Evolutionary conservation across 2,797 vertebrate genomes (phyloP).

Genomic region (Darevskia mixta): DNA sequence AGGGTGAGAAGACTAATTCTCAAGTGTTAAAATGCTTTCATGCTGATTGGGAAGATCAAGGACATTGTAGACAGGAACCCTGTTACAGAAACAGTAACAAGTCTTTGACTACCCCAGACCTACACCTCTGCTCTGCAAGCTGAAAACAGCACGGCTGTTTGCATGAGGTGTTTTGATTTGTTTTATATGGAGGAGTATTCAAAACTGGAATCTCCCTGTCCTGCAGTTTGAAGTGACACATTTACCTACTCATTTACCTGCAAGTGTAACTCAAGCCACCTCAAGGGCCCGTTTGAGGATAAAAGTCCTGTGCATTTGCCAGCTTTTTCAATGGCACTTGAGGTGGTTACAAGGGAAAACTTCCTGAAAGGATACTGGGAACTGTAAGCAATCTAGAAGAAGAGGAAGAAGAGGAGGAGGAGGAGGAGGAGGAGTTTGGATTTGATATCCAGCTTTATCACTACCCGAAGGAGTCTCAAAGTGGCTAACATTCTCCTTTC

Average conservation of each 20-base stretch:
- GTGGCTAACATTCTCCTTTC: no score
- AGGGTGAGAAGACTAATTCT: no score
- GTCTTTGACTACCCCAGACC: no score
- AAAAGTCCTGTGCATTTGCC: no score
- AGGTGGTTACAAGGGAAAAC: neutral
- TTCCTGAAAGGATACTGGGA: neutral
- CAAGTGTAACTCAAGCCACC: neutral
- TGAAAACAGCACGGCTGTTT: neutral
- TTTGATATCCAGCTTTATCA: no score
- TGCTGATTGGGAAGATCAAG: no score
- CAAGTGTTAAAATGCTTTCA: no score
- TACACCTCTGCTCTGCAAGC: neutral
- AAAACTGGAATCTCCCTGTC: neutral
- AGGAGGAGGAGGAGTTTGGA: no score
- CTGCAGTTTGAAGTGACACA: neutral
- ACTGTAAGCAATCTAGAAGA: neutral
- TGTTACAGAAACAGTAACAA: no score
- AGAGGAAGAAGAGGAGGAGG: no score
- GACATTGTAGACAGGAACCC: no score
- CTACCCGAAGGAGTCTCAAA: no score
- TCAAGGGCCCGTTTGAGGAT: neutral
- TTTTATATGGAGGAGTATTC: neutral
- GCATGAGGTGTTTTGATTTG: neutral
- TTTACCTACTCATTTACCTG: neutral
- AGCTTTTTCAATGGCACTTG: neutral